Conservation (phyloP, 2,888 invertebrate genomes). For the Drosophila robusta region DNA sequence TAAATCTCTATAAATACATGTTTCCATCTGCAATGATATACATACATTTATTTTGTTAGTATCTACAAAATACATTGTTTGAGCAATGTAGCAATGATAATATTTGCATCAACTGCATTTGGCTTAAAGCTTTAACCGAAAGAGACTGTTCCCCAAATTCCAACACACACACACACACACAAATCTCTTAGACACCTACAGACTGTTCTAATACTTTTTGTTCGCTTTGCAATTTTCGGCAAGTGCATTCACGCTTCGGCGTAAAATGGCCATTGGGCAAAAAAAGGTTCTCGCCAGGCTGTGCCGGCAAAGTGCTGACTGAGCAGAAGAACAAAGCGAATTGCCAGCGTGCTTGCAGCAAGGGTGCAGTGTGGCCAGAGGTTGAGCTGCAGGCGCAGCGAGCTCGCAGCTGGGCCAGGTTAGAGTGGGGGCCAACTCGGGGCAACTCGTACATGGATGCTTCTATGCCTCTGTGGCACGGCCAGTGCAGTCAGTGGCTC, state of each 20-base stretch:
- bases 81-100: no score
- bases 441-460: constrained; percentile 41
- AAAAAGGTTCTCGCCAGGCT: constrained; percentile 37
- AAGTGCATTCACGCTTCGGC: constrained; percentile 49
- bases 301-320: constrained; percentile 64
- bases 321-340: constrained; percentile 78
- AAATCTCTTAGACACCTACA: background rate
- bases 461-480: constrained; percentile 34
- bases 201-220: background rate
- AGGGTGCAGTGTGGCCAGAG: constrained; percentile 37
- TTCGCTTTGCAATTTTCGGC: constrained; percentile 1
- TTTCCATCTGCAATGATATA: no score
- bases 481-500: constrained; percentile 23
- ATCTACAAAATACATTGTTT: no score
- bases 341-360: constrained; percentile 49
- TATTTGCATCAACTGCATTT: no score
- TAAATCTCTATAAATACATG: no score
- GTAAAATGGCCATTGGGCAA: constrained; percentile 13
- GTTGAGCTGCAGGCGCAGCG: constrained; percentile 15
- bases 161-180: background rate
- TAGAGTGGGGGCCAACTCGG: constrained; percentile 1
- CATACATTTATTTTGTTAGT: no score
- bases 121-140: background rate
- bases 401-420: no score
- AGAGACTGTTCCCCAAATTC: background rate